These are phyloP conservation scores for Akabosia matsudoensis DNA, from an alignment of 1,140 invertebrate species.

Conservation along the genomic window DNA sequence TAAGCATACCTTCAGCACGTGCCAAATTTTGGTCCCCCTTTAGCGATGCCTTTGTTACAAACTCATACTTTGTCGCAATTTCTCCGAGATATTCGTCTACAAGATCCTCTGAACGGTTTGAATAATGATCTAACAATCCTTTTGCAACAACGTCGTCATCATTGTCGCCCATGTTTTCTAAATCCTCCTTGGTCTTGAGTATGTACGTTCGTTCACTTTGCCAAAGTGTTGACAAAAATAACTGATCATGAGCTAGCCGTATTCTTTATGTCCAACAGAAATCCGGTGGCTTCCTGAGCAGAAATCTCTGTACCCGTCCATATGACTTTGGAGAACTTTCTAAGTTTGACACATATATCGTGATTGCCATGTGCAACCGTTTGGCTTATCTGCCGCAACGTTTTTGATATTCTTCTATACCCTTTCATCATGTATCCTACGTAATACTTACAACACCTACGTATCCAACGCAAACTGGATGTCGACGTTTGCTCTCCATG, in stretches of 20 bases:
- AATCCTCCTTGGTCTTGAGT: conserved; percentile 32
- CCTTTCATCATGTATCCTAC: conserved; percentile 43
- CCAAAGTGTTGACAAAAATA: conserved; percentile 35
- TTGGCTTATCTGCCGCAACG: conserved; percentile 30
- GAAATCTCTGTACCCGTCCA: conserved; percentile 48
- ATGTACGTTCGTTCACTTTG: conserved; percentile 30
- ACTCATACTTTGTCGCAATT: too few relatives aligned
- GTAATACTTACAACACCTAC: conserved; percentile 47
- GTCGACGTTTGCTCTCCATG: conserved; percentile 49
- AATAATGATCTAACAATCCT: conserved; percentile 33
- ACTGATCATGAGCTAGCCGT: conserved; percentile 32
- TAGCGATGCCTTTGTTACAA: too few relatives aligned
- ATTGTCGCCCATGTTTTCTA: conserved; percentile 23
- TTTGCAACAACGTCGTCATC: conserved; percentile 11
- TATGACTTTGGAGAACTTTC: conserved; percentile 46
- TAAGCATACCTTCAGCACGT: too few relatives aligned
- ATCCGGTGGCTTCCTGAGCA: conserved; percentile 49
- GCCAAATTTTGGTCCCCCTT: too few relatives aligned
- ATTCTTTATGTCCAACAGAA: conserved; percentile 42
- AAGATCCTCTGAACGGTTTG: conserved; percentile 10
- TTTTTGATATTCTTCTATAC: conserved; percentile 37
- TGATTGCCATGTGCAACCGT: neutral
- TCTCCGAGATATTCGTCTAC: conserved; percentile 26
- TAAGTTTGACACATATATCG: conserved; percentile 42
- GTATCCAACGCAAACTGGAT: conserved; percentile 49